phyloP scores from a whole-genome alignment of 2,797 vertebrate genomes.

The Gymnothorax javanicus region DNA sequence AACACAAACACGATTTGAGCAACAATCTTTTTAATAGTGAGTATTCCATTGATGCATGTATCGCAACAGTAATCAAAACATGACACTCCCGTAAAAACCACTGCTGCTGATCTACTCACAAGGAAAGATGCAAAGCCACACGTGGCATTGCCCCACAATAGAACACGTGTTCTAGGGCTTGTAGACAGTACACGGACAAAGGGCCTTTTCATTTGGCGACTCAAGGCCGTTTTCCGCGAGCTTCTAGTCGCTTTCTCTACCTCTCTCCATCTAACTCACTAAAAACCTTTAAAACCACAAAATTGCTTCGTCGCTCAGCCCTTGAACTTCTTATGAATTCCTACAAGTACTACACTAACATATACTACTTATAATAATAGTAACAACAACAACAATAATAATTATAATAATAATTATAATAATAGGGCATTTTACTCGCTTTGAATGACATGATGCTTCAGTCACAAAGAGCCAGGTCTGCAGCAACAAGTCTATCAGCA shows the following conservation, averaged over 20 bases:
- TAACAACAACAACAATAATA: too few species aligned
- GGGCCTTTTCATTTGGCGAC: not conserved
- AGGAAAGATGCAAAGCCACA: not conserved
- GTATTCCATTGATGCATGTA: too few species aligned
- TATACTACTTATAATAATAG: too few species aligned
- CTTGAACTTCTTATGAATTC: not conserved
- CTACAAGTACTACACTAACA: not conserved
- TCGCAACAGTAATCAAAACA: too few species aligned
- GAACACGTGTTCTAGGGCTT: not conserved
- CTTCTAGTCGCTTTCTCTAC: not conserved
- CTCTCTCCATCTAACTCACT: not conserved
- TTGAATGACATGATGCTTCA: too few species aligned
- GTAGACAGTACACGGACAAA: not conserved
- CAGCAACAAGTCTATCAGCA: too few species aligned
- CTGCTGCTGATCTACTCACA: not conserved
- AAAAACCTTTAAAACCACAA: not conserved
- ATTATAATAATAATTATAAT: too few species aligned
- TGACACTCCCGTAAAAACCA: too few species aligned
- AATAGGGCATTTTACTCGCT: too few species aligned
- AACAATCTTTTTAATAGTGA: too few species aligned
- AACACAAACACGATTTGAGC: too few species aligned
- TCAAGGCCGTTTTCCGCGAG: not conserved
- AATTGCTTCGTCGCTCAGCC: not conserved
- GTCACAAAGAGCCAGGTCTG: too few species aligned
- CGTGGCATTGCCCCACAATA: not conserved